Evolutionary conservation across 1,140 invertebrate species (phyloP), one percentile per base, ranked within the genome.

Genomic region (Geopemphigus sp.): DNA sequence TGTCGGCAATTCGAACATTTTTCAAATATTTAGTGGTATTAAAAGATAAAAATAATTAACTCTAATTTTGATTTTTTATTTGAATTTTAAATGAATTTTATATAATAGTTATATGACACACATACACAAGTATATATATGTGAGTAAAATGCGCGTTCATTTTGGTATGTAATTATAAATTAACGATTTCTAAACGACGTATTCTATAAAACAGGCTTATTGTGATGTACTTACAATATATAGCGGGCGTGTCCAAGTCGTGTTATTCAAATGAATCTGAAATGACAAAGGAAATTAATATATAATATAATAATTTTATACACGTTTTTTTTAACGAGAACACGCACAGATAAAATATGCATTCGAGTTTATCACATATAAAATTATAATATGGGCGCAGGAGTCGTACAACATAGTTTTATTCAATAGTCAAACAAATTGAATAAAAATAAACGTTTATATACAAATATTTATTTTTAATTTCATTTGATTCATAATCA

Each of bases 301-400:
- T 45, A 45, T 32, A n/a, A n/a, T 32, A 32, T 17, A 61, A 61
- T 61, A n/a, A 64, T 66, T 66, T 4, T n/a, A 45, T 66, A 47
- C 19, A 22, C 63, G 39, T 50, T 50, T 5, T 59, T 59, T 47
- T 24, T 15, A 47, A 24, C 39, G 14, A 47, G 14, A 47, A 68
- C 64, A 47, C 39, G 64, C 64, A 47, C 19, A 1, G 64, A 68
- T 50, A 39, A 68, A 68, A 24, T 68, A 68, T 68, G 32, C 11
- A 17, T 29, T 59, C 57, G 24, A 59, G 29, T 32, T 66, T 68
- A 47, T 68, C n/a, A 12, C 32, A 45, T 12, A 22, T 26, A 24
- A 14, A 47, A 47, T 47, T 29, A 64, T 32, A 68, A 8, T 47
- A 15, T 64, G 12, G 39, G 19, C 22, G n/a, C 64, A 47, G 47